Percentiles rank a stretch among this genome's conserved stretches.
Evolutionary conservation across 2,797 vertebrate species (phyloP).

Genomic region (Crocidura indochinensis): DNA sequence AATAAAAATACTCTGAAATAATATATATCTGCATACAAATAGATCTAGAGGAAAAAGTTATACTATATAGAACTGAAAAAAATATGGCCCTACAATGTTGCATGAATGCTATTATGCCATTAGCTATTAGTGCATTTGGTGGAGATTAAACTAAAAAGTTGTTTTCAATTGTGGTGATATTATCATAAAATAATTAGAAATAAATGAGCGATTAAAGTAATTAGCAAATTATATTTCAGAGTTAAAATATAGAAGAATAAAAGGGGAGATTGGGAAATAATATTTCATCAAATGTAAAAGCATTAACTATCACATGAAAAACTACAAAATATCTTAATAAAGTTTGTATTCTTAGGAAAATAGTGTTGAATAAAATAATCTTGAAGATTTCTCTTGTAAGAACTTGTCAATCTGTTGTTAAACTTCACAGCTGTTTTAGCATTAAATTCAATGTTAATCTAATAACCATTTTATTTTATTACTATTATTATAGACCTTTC

Average conservation of each 20-base stretch:
- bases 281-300: conserved; percentile 50
- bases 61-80: neutral
- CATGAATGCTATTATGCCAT: neutral
- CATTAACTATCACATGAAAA: neutral
- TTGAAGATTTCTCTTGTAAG: conserved; percentile 30
- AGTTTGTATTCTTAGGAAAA: conserved; percentile 66
- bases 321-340: neutral
- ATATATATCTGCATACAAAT: too few relatives aligned
- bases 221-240: neutral
- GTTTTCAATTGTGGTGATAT: neutral
- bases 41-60: neutral
- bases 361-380: neutral
- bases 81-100: neutral
- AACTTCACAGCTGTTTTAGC: conserved; percentile 53
- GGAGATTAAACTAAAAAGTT: neutral
- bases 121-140: neutral
- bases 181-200: neutral
- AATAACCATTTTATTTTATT: neutral
- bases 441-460: neutral
- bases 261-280: neutral
- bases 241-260: neutral
- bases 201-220: neutral
- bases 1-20: conserved; percentile 4
- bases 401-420: conserved; percentile 36
- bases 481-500: neutral